These are phyloP conservation scores for Nomada fucata DNA, from an alignment of 2,888 invertebrate species.

Conservation along the genomic window DNA sequence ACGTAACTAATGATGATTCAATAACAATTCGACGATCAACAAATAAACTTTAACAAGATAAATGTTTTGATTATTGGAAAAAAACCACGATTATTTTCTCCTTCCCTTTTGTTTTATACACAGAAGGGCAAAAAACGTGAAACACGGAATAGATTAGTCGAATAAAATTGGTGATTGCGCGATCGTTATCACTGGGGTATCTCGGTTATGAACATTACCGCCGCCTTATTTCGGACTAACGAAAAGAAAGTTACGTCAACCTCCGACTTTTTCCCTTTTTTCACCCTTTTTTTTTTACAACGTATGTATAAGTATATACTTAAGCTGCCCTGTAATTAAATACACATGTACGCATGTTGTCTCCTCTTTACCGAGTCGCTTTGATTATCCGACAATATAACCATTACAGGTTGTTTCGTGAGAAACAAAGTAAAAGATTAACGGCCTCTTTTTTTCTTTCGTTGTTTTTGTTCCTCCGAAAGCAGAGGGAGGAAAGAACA, in stretches of 20 bases:
- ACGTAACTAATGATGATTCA: constrained; percentile 49
- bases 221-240: constrained; percentile 32
- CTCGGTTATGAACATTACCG: constrained; percentile 41
- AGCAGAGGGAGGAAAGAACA: constrained; percentile 28
- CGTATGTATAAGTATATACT: constrained; percentile 12
- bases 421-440: constrained; percentile 51
- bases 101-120: neutral
- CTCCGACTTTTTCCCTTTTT: constrained; percentile 23
- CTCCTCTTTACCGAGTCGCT: constrained; percentile 53
- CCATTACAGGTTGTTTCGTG: constrained; percentile 43
- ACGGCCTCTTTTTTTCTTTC: constrained; percentile 47
- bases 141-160: constrained; percentile 29
- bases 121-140: neutral
- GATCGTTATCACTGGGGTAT: constrained; percentile 50
- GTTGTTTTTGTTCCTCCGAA: neutral
- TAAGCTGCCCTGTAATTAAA: constrained; percentile 67
- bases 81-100: constrained; percentile 14
- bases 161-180: constrained; percentile 43
- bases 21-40: constrained; percentile 29
- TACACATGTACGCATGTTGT: constrained; percentile 52
- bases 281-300: constrained; percentile 18
- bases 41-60: constrained; percentile 27
- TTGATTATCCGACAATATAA: constrained; percentile 61
- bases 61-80: constrained; percentile 24
- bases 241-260: constrained; percentile 52